Conservation (phyloP, 2,888 invertebrate species). For the Sminthurides aquaticus region DNA sequence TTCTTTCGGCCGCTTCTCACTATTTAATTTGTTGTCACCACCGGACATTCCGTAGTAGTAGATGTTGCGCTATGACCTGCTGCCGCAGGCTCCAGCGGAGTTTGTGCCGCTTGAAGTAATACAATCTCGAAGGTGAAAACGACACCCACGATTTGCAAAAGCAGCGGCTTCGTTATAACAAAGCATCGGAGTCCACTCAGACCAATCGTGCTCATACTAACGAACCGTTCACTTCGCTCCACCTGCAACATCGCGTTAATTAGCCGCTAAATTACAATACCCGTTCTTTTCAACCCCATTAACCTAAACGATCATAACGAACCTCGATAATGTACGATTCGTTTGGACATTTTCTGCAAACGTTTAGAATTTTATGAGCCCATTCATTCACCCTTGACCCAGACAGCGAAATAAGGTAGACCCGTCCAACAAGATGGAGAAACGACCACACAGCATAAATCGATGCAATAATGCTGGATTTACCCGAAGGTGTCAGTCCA, state of each 20-base stretch:
- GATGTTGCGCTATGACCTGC: not conserved
- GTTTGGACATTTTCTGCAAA: slow-evolving; percentile 17
- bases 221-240: slow-evolving; percentile 15
- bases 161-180: slow-evolving; percentile 16
- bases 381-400: slow-evolving; percentile 17
- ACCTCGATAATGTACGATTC: slow-evolving; percentile 18
- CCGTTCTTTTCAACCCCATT: too few relatives aligned
- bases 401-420: slow-evolving; percentile 7
- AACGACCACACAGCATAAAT: slow-evolving; percentile 22
- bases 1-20: too few relatives aligned
- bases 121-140: slow-evolving; percentile 22
- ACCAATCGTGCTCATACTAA: slow-evolving; percentile 9
- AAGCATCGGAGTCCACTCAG: slow-evolving; percentile 19
- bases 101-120: slow-evolving; percentile 16
- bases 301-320: not conserved
- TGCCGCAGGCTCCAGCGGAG: slow-evolving; percentile 4
- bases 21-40: not conserved
- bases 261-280: too few relatives aligned
- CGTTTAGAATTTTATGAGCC: slow-evolving; percentile 11
- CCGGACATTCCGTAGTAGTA: not conserved
- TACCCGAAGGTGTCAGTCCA: slow-evolving; percentile 14
- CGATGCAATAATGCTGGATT: slow-evolving; percentile 13
- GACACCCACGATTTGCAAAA: slow-evolving; percentile 19
- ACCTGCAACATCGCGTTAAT: slow-evolving; percentile 15
- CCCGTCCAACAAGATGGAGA: slow-evolving; percentile 11